phyloP scores from a whole-genome alignment of 2,113 vertebrate species.

The Atherinomorus stipes region DNA sequence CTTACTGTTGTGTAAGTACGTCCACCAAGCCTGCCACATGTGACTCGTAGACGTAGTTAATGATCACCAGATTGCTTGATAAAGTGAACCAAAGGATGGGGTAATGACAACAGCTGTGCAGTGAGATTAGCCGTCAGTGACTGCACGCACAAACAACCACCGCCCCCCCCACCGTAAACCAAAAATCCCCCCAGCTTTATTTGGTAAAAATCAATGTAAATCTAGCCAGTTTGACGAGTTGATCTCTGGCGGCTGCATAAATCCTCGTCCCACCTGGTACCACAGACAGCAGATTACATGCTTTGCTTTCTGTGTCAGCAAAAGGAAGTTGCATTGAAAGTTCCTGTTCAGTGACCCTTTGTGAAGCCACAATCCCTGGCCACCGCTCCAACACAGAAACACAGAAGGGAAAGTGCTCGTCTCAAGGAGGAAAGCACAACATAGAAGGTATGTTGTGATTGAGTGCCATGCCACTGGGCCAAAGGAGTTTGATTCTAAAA shows the following conservation, averaged over 20 bases:
- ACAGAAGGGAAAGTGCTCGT: constrained; percentile 70
- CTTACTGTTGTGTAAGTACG: too few relatives aligned
- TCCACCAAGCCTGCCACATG: too few relatives aligned
- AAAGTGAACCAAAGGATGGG: too few relatives aligned
- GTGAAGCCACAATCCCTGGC: constrained; percentile 62
- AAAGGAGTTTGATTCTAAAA: constrained; percentile 79
- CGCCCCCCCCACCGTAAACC: too few relatives aligned
- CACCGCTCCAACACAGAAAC: constrained; percentile 52
- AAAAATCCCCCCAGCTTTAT: background rate
- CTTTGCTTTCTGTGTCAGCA: constrained; percentile 54
- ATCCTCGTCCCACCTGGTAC: constrained; percentile 8
- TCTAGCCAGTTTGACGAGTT: background rate
- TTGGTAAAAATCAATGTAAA: background rate
- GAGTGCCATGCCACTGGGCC: constrained; percentile 73
- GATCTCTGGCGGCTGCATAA: constrained; percentile 12
- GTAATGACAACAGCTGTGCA: too few relatives aligned
- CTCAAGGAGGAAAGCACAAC: constrained; percentile 78
- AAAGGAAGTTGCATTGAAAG: constrained; percentile 64
- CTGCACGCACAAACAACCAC: background rate
- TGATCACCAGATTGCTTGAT: too few relatives aligned
- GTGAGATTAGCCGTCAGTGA: background rate
- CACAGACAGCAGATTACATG: constrained; percentile 2
- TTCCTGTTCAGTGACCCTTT: constrained; percentile 67
- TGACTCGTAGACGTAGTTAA: too few relatives aligned
- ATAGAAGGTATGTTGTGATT: constrained; percentile 78